phyloP scores from a whole-genome alignment of 2,888 invertebrate genomes.

The Pardosa pseudoannulata region DNA sequence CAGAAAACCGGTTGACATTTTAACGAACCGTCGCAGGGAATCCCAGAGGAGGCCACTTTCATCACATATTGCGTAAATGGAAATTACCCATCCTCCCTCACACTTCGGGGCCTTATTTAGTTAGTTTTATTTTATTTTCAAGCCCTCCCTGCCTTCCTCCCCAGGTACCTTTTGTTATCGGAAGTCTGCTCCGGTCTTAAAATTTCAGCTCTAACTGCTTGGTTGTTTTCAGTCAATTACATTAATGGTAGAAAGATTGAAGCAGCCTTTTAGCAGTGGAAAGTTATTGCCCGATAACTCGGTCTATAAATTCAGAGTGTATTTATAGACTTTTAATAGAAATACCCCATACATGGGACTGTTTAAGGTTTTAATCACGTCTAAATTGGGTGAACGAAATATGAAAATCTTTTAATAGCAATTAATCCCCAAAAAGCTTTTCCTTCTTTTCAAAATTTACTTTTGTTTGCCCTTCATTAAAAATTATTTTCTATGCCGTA shows the following conservation, averaged over 20 bases:
- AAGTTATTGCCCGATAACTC: background rate
- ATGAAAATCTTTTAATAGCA: too few species aligned
- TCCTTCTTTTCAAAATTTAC: too few species aligned
- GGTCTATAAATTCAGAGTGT: background rate
- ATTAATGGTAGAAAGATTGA: conserved; percentile 4
- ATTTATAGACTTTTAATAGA: background rate
- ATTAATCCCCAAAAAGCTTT: too few species aligned
- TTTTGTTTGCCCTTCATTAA: too few species aligned
- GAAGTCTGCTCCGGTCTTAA: conserved; percentile 7
- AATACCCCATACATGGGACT: too few species aligned
- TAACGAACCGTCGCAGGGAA: conserved; percentile 57
- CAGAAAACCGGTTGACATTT: conserved; percentile 68
- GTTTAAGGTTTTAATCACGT: too few species aligned
- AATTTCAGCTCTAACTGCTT: conserved; percentile 14
- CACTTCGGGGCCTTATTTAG: background rate
- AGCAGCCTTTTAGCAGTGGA: background rate
- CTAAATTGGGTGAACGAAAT: too few species aligned
- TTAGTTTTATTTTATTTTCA: conserved; percentile 7
- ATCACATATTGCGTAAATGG: conserved; percentile 61
- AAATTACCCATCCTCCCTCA: conserved; percentile 25
- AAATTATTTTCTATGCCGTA: too few species aligned
- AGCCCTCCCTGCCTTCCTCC: background rate
- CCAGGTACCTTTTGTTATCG: conserved; percentile 3
- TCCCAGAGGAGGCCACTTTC: conserved; percentile 53
- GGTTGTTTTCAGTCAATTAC: conserved; percentile 10